Base-by-base conservation (phyloP, 2,113 vertebrate genomes). In the Rhabdornis inornatus region DNA sequence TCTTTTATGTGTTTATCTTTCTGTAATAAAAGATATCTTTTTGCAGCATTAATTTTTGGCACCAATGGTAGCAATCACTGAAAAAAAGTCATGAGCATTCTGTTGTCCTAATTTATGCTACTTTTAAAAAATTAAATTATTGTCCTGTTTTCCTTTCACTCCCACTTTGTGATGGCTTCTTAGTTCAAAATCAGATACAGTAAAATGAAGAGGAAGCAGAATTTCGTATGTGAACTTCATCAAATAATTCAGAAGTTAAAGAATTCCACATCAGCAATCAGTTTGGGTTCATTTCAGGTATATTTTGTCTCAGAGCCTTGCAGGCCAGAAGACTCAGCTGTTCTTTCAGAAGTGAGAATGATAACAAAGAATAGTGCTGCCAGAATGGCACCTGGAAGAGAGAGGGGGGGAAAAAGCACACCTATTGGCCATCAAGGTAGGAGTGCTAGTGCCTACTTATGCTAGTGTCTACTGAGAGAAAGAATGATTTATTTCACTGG, bases 401-500 rank as follows among this genome's bases (percentile, higher is more conserved):
- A 1, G 9, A 1, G 2, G 1, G 1, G 3, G 5, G 6, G 4
- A 3, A 27, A 12, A 30, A 68, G 2, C 14, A 61, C 8, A 37
- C 21, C 16, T 28, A 39, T 37, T 55, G 25, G 17, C 42, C 44
- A 50, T 59, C 21, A 37, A 27, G 16, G 39, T 25, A 75, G 65
- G 84, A 93, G 17, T 42, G 40, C 40, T 42, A 42, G 40, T 42
- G 40, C 40, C 40, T 42, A 6, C 37, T 59, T 69, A 15, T 35
- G 8, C 10, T 27, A 27, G 21, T 23, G 12, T n/a, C 52, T 40
- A 14, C 42, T 28, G 35, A 77, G 31, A 55, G 22, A 64, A 88
- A 92, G n/a, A 71, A 76, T 61, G 1, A 47, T 39, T 91, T 70
- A 20, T 88, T 78, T 60, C 10, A n/a, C 30, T 71, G 39, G 10